Conservation (phyloP, 2,113 vertebrate species). For the Girardinichthys multiradiatus region DNA sequence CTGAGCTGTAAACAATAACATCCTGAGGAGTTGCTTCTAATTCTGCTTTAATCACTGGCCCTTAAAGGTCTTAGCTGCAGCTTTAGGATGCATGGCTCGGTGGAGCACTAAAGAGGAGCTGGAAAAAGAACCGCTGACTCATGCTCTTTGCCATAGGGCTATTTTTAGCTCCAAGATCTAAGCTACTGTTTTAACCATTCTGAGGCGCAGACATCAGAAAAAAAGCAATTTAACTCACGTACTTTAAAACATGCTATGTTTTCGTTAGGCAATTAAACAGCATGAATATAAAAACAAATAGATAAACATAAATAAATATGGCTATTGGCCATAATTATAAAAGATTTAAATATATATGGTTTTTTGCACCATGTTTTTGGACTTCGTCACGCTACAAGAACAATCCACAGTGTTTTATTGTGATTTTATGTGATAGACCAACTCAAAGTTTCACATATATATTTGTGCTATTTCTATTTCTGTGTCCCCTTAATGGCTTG, state of each 20-base stretch:
- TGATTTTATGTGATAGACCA: no score
- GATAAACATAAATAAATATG: not conserved
- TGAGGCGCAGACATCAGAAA: slow-evolving; percentile 1
- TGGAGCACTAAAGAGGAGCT: slow-evolving; percentile 33
- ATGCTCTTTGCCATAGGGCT: slow-evolving; percentile 34
- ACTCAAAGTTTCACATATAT: no score
- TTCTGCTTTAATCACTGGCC: slow-evolving; percentile 48
- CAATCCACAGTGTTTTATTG: no score
- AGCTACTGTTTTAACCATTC: slow-evolving; percentile 19
- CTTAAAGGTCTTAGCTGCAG: slow-evolving; percentile 43
- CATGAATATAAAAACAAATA: not conserved
- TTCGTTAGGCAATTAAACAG: not conserved
- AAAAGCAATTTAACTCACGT: not conserved
- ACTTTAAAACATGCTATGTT: not conserved
- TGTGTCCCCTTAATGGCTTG: no score
- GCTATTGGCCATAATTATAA: no score
- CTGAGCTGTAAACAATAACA: slow-evolving; percentile 17
- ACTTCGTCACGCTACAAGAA: no score
- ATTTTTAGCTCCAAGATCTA: slow-evolving; percentile 52
- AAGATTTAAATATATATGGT: no score
- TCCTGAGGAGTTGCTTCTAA: slow-evolving; percentile 29
- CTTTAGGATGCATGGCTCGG: slow-evolving; percentile 41
- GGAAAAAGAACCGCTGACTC: slow-evolving; percentile 71
- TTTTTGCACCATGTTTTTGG: no score
- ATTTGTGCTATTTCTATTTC: no score